Conservation (phyloP, 2,113 vertebrate genomes). For the Thalassoma bifasciatum region DNA sequence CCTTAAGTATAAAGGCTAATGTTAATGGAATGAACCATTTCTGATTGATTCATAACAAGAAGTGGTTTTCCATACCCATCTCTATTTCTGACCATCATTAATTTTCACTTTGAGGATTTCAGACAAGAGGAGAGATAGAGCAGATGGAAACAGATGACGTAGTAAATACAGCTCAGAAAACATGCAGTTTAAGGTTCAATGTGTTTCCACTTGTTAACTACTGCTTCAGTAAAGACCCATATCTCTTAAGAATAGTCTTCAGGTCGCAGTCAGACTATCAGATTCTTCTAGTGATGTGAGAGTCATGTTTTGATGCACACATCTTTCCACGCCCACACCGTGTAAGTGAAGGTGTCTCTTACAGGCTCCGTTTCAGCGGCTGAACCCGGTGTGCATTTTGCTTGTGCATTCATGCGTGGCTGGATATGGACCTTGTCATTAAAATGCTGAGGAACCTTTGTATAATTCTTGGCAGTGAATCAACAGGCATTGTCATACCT, state of each 20-base stretch:
- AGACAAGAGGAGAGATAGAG: background rate
- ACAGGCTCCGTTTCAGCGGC: conserved; percentile 19
- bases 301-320: conserved; percentile 6
- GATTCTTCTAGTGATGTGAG: conserved; percentile 18
- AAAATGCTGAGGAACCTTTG: conserved; percentile 44
- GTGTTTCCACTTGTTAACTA: background rate
- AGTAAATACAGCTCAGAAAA: background rate
- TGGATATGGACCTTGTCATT: conserved; percentile 46
- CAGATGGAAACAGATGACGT: background rate
- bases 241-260: background rate
- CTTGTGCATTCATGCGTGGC: conserved; percentile 27
- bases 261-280: conserved; percentile 4
- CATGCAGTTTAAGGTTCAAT: background rate
- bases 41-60: no score
- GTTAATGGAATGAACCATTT: no score
- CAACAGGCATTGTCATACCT: conserved; percentile 33
- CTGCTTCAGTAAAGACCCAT: background rate
- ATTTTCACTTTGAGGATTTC: background rate
- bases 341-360: conserved; percentile 29
- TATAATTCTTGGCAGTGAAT: conserved; percentile 40
- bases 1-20: no score
- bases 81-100: background rate
- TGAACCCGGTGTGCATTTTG: conserved; percentile 12
- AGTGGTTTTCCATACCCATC: no score
- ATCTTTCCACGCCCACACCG: background rate